Base-by-base conservation (phyloP, 2,113 vertebrate species). In the Apaloderma vittatum region DNA sequence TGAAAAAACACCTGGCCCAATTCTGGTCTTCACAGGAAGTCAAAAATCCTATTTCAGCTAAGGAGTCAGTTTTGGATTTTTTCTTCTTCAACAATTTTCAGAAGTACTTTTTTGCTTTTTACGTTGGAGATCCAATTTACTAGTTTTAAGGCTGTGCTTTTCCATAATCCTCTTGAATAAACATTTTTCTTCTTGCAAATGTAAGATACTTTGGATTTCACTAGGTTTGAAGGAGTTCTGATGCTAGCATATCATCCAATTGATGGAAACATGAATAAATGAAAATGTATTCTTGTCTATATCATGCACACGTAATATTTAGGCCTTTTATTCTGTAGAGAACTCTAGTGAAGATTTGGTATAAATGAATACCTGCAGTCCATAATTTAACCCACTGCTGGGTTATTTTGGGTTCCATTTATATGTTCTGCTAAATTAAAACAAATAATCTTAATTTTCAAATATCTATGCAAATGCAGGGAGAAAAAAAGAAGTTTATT, bases 211-310 rank as follows among this genome's bases (percentile, higher is more conserved):
- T 77, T 65, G 58, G 67, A 77, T 92, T 83, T 83, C 40, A n/a
- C 92, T 91, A 71, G 52, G 9, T 76, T 91, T 88, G 79, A 90
- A 93, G 63, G 72, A 84, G 57, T 86, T 94, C 75, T 52, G 77
- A 75, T 91, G 62, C 63, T 40, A 86, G 30, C 15, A n/a, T 62
- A 76, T 12, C 37, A 45, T 34, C 12, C 49, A 82, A 95, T 32
- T 72, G n/a, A 63, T 45, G 37, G 57, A 82, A 87, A 89, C 24
- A 29, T 9, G 49, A 80, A 37, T 76, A 75, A 80, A 88, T 24
- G 81, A 92, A 68, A 72, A 19, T 26, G 54, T 9, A 63, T 34
- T 51, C 32, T 75, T 65, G 9, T 37, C 90, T 37, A 26, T 37
- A 57, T 43, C 8, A 1, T 21, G 16, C 15, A 55, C 8, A 6